Evolutionary conservation across 30 jellyfish, hydroid and myxozoan genomes (phyloP).

Genomic region (Catostylus mosaicus): DNA sequence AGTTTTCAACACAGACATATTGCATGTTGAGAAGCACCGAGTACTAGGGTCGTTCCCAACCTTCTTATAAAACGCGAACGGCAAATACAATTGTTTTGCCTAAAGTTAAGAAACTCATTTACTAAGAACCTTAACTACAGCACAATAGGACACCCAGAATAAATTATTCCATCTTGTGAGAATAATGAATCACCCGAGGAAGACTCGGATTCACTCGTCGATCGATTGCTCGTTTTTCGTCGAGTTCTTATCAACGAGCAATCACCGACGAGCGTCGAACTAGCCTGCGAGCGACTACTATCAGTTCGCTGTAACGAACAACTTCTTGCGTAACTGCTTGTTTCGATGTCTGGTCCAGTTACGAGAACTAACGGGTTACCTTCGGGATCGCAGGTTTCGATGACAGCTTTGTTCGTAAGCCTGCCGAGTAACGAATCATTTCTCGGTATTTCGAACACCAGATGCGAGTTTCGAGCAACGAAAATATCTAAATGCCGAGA

Average conservation of each 20-base stretch:
- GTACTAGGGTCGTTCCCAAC: too few relatives aligned
- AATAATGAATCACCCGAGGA: slow-evolving; percentile 47
- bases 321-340: slow-evolving; percentile 10
- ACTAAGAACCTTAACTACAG: not conserved
- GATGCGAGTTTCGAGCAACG: slow-evolving; percentile 29
- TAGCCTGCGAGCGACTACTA: slow-evolving; percentile 20
- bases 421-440: slow-evolving; percentile 24
- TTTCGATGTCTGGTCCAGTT: slow-evolving; percentile 24
- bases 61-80: too few relatives aligned
- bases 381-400: slow-evolving; percentile 70
- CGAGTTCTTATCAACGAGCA: slow-evolving; percentile 71
- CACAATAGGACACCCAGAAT: slow-evolving; percentile 53
- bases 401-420: slow-evolving; percentile 23
- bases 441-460: slow-evolving; percentile 45
- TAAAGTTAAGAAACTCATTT: too few relatives aligned
- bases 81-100: too few relatives aligned
- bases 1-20: too few relatives aligned
- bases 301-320: slow-evolving; percentile 20
- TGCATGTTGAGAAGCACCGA: too few relatives aligned
- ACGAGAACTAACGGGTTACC: slow-evolving; percentile 54
- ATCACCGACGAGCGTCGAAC: slow-evolving; percentile 60
- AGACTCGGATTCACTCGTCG: slow-evolving; percentile 54
- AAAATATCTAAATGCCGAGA: slow-evolving; percentile 58
- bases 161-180: slow-evolving; percentile 46
- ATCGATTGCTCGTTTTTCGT: slow-evolving; percentile 26